These are phyloP conservation scores for Andrena chrysosceles DNA, from an alignment of 2,888 invertebrate species.

Conservation along the genomic window DNA sequence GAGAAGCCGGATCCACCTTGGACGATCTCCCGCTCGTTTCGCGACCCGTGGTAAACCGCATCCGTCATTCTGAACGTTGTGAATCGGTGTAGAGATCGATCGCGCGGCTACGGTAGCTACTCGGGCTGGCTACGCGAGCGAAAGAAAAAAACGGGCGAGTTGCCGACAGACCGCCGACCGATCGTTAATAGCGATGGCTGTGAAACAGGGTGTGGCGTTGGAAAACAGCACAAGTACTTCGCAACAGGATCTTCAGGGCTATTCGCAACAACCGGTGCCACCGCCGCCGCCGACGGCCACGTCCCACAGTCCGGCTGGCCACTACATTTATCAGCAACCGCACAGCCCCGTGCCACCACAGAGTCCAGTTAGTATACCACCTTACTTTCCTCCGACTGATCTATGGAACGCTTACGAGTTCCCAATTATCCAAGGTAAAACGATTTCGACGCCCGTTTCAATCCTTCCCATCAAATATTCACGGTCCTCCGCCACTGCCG, in stretches of 20 bases:
- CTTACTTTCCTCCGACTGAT: not conserved
- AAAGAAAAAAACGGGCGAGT: constrained; percentile 15
- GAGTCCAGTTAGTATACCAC: constrained; percentile 81
- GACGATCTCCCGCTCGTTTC: not conserved
- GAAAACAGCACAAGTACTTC: constrained; percentile 89
- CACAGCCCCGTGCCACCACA: constrained; percentile 83
- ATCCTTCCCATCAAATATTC: too few relatives aligned
- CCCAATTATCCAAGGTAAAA: constrained; percentile 2
- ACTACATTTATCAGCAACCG: constrained; percentile 82
- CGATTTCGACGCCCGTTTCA: not conserved
- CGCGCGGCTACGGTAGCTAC: constrained; percentile 29
- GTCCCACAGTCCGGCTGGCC: constrained; percentile 80
- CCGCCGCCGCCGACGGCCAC: constrained; percentile 80
- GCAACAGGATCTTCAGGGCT: constrained; percentile 86
- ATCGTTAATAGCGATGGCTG: constrained; percentile 72
- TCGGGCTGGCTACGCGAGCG: constrained; percentile 31
- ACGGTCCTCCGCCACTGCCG: too few relatives aligned
- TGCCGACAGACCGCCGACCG: constrained; percentile 56
- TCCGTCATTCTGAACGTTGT: constrained; percentile 45
- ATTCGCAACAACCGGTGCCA: constrained; percentile 84
- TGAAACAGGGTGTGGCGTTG: constrained; percentile 86
- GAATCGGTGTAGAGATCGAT: constrained; percentile 59
- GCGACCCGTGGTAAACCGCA: constrained; percentile 49
- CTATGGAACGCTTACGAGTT: not conserved
- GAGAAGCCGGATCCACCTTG: too few relatives aligned